Evolutionary conservation across 2,888 invertebrate genomes (phyloP).

Genomic region (Lissocephala sabroskyi): DNA sequence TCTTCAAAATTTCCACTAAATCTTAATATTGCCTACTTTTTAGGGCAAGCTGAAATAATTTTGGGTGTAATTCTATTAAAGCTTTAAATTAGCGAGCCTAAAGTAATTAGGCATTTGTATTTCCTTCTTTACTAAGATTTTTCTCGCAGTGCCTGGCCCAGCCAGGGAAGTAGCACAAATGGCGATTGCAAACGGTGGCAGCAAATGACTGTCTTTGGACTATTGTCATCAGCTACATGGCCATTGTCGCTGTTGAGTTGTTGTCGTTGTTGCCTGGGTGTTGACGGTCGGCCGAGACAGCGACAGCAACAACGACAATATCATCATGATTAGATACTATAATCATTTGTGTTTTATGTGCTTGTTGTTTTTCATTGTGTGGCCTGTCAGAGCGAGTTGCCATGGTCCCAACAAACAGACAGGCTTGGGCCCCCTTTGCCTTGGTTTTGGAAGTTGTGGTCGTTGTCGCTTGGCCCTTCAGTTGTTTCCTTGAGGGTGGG

Average conservation of each 20-base stretch:
- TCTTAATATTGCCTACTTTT: no score
- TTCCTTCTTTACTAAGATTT: no score
- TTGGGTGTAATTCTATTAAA: no score
- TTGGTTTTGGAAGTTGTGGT: conserved; percentile 23
- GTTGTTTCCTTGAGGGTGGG: conserved; percentile 2
- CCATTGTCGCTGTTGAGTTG: conserved; percentile 39
- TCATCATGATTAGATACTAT: conserved; percentile 65
- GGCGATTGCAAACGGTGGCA: conserved; percentile 19
- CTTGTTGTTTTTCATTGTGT: conserved; percentile 53
- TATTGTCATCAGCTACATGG: conserved; percentile 61
- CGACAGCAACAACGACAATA: no score
- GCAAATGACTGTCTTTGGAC: conserved; percentile 59
- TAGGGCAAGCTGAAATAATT: no score
- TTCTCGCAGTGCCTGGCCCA: no score
- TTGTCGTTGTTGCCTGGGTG: conserved; percentile 8
- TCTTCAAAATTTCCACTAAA: no score
- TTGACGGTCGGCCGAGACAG: no score
- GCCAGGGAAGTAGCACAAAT: no score
- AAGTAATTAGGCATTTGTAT: no score
- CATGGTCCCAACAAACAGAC: conserved; percentile 22
- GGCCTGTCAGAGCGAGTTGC: conserved; percentile 30
- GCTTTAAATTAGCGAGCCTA: no score
- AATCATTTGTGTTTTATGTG: conserved; percentile 65
- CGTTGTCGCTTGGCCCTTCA: conserved; percentile 23
- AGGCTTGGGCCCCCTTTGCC: background rate